phyloP scores from a whole-genome alignment of 2,888 invertebrate genomes.

The Malacosoma neustria region DNA sequence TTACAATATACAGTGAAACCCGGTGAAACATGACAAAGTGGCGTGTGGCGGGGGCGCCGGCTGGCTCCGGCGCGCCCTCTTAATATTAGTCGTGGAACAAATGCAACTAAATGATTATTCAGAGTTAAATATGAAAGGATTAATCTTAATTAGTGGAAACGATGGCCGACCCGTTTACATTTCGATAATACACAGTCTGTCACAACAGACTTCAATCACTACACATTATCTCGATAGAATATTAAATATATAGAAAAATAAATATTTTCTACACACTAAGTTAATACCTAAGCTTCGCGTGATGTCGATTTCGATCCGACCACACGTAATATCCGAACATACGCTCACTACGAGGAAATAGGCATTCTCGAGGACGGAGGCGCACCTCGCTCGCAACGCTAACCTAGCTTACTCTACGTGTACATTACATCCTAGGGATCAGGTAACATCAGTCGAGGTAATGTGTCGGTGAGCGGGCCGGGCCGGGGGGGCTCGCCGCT shows the following conservation, averaged over 20 bases:
- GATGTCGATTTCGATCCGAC: constrained; percentile 56
- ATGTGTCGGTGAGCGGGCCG: constrained; percentile 68
- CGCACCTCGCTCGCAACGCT: constrained; percentile 55
- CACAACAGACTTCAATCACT: constrained; percentile 69
- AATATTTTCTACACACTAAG: constrained; percentile 74
- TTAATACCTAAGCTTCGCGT: constrained; percentile 69
- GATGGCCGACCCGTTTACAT: constrained; percentile 30
- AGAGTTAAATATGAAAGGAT: constrained; percentile 48
- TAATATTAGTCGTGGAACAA: constrained; percentile 12
- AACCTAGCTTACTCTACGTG: constrained; percentile 59
- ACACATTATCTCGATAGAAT: constrained; percentile 74
- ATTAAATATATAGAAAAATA: constrained; percentile 73
- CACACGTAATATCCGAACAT: constrained; percentile 35
- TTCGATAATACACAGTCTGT: constrained; percentile 56
- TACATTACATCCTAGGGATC: constrained; percentile 66
- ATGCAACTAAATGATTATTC: constrained; percentile 43
- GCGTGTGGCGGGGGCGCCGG: constrained; percentile 45
- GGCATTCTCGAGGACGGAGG: constrained; percentile 67
- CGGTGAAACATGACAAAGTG: constrained; percentile 68
- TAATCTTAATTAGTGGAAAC: constrained; percentile 36
- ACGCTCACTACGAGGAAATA: constrained; percentile 58
- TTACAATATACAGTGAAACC: constrained; percentile 64
- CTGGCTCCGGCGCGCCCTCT: constrained; percentile 16
- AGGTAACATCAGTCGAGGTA: constrained; percentile 75
- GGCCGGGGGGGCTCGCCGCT: constrained; percentile 46